Evolutionary conservation across 2,888 invertebrate species (phyloP), one percentile per base, ranked within the genome.

Genomic region (Drosophila subquinaria): DNA sequence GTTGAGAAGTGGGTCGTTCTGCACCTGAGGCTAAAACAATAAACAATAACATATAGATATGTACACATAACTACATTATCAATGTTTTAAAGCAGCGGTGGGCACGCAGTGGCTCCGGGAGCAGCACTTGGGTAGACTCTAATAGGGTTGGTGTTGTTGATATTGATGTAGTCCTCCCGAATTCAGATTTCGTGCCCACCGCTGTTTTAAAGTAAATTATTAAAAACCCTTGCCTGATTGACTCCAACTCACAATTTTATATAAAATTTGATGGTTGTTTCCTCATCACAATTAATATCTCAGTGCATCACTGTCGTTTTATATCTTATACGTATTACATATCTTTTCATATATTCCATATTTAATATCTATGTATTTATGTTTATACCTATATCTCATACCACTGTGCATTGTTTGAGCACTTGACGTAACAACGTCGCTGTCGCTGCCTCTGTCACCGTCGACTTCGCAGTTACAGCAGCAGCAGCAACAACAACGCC

Each of bases 371-470:
- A 38, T 40, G 27, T 35, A 30, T 35, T 38, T 40, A 40, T 52
- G 51, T 45, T 36, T 36, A 35, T 23, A 35, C 23, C 15, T 27
- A 20, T 4, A 61, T 23, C 11, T 23, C 52, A 48, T 69, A 50
- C 52, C 52, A 52, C 65, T 65, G 60, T 65, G 63, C 48, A 33
- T 5, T 30, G 56, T 27, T 15, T 38, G 27, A 50, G 48, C 67
- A 67, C 67, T 67, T 67, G 67, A 67, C 67, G 62, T 67, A 73
- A 72, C 60, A 42, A 27, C 47, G 27, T 64, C 56, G 55, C 60
- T 10, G 45, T 30, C 30, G 17, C n/a, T 30, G 55, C 40, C 57
- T 13, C 5, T 40, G 55, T 40, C 57, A 10, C 4, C 53, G 9
- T 30, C 48, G 51, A 35, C 35, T 20, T 36, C 23, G 40, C 50